Conservation (phyloP, 2,797 vertebrate genomes). For the Anguilla marmorata region DNA sequence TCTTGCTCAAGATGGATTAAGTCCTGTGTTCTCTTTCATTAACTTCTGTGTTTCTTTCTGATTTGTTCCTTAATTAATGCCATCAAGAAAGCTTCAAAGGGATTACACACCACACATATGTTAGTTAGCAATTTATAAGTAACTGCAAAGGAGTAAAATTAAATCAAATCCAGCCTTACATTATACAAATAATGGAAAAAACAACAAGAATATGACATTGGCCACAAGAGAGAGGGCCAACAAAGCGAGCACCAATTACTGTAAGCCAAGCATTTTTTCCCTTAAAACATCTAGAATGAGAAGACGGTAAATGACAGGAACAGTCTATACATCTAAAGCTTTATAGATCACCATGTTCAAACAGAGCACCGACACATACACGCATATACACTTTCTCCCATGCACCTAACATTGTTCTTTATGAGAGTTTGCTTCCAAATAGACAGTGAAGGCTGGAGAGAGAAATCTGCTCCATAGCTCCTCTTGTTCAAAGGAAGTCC, state of each 20-base stretch:
- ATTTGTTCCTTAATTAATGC: background rate
- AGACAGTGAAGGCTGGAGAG: background rate
- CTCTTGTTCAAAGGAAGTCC: background rate
- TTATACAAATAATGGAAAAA: conserved; percentile 18
- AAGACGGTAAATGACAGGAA: background rate
- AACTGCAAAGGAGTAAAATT: background rate
- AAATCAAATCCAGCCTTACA: conserved; percentile 17
- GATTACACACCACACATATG: conserved; percentile 6
- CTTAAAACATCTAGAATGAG: background rate
- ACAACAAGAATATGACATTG: background rate
- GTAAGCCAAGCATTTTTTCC: background rate
- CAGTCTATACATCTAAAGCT: background rate
- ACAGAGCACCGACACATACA: background rate
- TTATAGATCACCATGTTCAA: background rate
- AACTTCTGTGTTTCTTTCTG: background rate
- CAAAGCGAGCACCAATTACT: background rate
- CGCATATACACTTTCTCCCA: background rate
- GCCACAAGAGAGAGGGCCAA: background rate
- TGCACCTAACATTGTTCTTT: background rate
- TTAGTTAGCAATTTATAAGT: background rate
- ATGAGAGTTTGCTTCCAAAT: background rate
- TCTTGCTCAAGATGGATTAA: background rate
- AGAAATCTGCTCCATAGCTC: background rate
- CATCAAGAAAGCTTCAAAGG: background rate
- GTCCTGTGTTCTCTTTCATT: background rate